These are phyloP conservation scores for Sepiola atlantica DNA, from an alignment of 2,888 invertebrate genomes.

Conservation along the genomic window DNA sequence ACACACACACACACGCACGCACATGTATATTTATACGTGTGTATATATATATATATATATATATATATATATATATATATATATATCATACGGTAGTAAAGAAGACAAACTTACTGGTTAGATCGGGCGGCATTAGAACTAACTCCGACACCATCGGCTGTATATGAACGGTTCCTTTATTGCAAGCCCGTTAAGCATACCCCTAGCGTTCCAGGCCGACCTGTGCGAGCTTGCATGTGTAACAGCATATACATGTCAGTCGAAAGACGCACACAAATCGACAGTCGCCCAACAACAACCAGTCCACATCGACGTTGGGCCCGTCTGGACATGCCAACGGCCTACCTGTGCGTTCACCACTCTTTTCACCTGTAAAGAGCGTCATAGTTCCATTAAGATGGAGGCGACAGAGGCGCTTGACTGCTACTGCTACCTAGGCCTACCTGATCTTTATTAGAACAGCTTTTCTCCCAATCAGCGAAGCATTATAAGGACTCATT, in stretches of 20 bases:
- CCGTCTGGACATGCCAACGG: slow-evolving; percentile 32
- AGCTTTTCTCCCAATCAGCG: no score
- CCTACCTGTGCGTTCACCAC: neutral
- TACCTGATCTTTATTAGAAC: no score
- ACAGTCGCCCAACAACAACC: neutral
- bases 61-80: neutral
- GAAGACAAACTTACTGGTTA: neutral
- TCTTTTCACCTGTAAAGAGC: neutral
- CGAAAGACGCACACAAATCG: neutral
- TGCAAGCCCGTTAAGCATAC: neutral
- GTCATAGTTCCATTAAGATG: neutral
- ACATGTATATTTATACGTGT: no score
- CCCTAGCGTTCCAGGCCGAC: slow-evolving; percentile 24
- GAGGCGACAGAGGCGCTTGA: neutral
- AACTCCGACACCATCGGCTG: neutral
- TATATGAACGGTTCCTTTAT: neutral
- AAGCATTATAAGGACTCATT: no score
- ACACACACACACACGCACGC: no score
- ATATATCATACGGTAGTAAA: neutral
- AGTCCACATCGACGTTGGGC: neutral
- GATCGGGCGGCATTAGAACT: neutral
- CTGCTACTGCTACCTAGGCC: neutral
- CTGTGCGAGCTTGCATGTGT: slow-evolving; percentile 40
- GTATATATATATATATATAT: neutral
- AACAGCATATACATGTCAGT: slow-evolving; percentile 44